Conservation (phyloP, 2,888 invertebrate species). For the Campoplex capitator region DNA sequence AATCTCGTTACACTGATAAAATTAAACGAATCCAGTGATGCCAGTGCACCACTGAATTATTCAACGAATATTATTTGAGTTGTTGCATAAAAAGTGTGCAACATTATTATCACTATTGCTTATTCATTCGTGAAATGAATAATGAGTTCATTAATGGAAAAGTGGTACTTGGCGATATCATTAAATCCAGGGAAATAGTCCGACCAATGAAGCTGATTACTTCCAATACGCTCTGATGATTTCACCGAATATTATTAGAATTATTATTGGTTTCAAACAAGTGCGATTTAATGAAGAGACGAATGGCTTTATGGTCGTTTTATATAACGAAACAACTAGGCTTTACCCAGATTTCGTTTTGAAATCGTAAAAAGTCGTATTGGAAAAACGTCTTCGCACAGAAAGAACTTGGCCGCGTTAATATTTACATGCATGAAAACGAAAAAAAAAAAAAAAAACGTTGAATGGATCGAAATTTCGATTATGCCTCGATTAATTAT, state of each 20-base stretch:
- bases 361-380: no score
- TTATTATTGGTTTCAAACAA: background rate
- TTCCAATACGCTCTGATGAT: conserved; percentile 15
- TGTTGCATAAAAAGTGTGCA: conserved; percentile 15
- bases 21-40: background rate
- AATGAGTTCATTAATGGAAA: background rate
- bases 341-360: background rate
- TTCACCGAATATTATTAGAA: conserved; percentile 1
- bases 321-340: no score
- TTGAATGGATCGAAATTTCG: background rate
- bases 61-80: background rate
- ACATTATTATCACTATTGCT: background rate
- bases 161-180: background rate
- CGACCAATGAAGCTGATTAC: conserved; percentile 11
- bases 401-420: no score
- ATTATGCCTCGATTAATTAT: background rate
- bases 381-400: no score
- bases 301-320: no score
- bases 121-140: background rate
- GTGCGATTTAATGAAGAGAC: no score
- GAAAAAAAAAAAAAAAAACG: background rate
- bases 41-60: conserved; percentile 20
- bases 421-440: background rate
- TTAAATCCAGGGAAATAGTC: conserved; percentile 6
- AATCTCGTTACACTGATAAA: no score